Evolutionary conservation across 2,797 vertebrate genomes (phyloP), one percentile per base, ranked within the genome.

Genomic region (Chelon labrosus): DNA sequence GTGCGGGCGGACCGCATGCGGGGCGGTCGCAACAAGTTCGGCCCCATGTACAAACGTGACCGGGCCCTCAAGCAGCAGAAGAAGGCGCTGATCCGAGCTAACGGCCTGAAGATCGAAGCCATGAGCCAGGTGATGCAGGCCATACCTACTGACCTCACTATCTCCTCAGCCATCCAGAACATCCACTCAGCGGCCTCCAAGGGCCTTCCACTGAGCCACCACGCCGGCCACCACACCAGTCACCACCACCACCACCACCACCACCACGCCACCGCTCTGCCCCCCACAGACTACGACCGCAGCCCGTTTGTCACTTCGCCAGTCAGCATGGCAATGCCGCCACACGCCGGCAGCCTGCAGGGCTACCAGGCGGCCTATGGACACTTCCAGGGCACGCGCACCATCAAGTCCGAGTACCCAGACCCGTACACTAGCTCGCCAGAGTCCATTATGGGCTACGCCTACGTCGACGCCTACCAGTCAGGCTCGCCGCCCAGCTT

Each of bases 21-120:
- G 0, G 98, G 98, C 0, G 98, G 98, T 67, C 95, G 98, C 72
- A 99, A 99, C 93, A 99, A 99, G 88, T 99, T 99, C 25, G 98
- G 98, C 88, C 98, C 98, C 10, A 99, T 99, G 98, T 99, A 99
- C 94, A 99, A 99, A 93, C 95, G 98, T 70, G 98, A 99, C 93
- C 94, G 98, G 61, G 98, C 98, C 46, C 71, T 99, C 65, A 99
- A 99, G 91, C 98, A 99, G 83, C 98, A 99, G 88, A 99, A 99
- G 85, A 99, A 99, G 90, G 98, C 98, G 2, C 95, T 99, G 80
- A 99, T 99, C 88, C 95, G 98, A 85, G 98, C 98, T 35, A 99
- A 99, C 5, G 98, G 98, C 92, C 96, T 99, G 59, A 99, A 99
- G 91, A 95, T 99, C 35, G 98, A 99, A 92, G 97, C 97, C 91